phyloP scores from a whole-genome alignment of 2,888 invertebrate genomes.

The Yponomeuta evonymella region DNA sequence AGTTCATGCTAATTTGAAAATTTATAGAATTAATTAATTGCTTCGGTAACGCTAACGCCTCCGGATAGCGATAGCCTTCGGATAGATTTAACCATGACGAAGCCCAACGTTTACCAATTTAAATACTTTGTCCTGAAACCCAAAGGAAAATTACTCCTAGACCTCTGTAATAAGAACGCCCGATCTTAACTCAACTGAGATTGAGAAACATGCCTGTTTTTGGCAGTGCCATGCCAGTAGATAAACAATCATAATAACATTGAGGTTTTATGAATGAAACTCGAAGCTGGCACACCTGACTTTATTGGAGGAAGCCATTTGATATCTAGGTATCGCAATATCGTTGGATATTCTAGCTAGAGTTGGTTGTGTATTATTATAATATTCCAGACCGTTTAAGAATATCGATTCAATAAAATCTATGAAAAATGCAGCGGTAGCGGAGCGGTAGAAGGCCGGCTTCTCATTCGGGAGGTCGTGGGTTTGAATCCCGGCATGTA shows the following conservation, averaged over 20 bases:
- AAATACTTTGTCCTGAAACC: constrained; percentile 24
- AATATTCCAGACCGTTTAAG: too few species aligned
- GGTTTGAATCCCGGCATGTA: too few species aligned
- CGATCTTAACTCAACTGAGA: constrained; percentile 15
- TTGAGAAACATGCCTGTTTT: constrained; percentile 58
- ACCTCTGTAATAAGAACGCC: neutral
- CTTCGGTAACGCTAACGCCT: constrained; percentile 58
- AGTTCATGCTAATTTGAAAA: constrained; percentile 61
- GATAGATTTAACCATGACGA: constrained; percentile 66
- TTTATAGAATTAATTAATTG: constrained; percentile 68
- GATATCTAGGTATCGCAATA: constrained; percentile 2
- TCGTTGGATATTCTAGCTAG: neutral
- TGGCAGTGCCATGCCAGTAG: constrained; percentile 60
- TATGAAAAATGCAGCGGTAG: too few species aligned
- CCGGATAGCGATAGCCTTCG: constrained; percentile 69
- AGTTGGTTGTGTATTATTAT: too few species aligned
- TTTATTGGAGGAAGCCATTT: neutral
- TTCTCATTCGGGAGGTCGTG: too few species aligned
- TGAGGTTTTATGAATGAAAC: constrained; percentile 46
- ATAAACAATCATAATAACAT: constrained; percentile 19
- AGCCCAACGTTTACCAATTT: constrained; percentile 36
- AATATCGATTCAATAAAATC: too few species aligned
- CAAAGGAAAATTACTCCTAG: neutral
- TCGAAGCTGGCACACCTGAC: constrained; percentile 44
- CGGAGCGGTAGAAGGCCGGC: too few species aligned